Conservation (phyloP, 2,888 invertebrate genomes). For the Ariolimax columbianus region DNA sequence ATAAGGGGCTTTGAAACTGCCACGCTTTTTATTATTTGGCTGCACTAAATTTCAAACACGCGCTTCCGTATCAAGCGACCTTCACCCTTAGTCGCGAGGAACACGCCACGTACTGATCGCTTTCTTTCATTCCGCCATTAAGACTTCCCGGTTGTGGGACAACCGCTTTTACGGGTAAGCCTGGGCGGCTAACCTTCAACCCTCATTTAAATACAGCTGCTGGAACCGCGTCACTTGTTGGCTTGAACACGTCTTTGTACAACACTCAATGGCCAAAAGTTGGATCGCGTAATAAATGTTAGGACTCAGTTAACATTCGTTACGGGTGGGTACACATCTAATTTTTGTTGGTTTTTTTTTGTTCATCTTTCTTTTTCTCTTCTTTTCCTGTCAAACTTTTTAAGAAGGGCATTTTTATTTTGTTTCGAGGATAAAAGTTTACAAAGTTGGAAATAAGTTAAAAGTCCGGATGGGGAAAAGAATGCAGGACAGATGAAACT, state of each 20-base stretch:
- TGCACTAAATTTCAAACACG: background rate
- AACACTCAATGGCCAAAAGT: background rate
- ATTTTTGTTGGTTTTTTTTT: no score
- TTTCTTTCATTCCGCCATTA: background rate
- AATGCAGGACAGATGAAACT: no score
- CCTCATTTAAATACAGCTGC: slow-evolving; percentile 36
- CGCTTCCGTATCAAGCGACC: background rate
- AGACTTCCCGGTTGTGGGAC: background rate
- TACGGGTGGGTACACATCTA: background rate
- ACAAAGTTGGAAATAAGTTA: no score
- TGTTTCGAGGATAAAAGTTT: no score
- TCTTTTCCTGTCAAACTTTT: no score
- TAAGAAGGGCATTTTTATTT: no score
- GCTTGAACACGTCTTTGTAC: background rate
- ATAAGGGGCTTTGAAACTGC: background rate
- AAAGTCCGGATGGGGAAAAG: no score
- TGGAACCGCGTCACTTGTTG: background rate
- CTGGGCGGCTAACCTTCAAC: background rate
- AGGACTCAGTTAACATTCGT: background rate
- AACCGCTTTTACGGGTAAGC: background rate
- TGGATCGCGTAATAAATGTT: background rate
- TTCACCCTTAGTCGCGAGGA: slow-evolving; percentile 1
- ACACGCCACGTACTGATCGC: background rate
- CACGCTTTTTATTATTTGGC: background rate
- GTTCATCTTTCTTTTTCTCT: no score